Conservation (phyloP, 2,888 invertebrate species). For the Tetragonula carbonaria region DNA sequence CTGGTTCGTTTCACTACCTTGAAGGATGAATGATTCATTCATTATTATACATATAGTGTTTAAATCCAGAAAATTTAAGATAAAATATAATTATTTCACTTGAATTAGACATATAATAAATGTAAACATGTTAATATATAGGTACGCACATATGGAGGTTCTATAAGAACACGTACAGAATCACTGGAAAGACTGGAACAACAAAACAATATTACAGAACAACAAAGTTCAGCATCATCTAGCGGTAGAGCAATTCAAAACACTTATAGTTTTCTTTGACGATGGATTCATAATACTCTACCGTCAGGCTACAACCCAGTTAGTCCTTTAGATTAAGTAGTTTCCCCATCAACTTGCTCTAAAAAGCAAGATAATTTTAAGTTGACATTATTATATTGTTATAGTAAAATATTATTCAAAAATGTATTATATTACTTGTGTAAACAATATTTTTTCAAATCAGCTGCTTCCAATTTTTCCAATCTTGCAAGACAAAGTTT, state of each 20-base stretch:
- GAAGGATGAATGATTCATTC: neutral
- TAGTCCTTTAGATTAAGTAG: conserved; percentile 76
- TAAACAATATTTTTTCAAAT: conserved; percentile 35
- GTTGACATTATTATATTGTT: conserved; percentile 14
- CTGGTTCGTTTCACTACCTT: conserved; percentile 48
- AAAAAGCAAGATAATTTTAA: conserved; percentile 15
- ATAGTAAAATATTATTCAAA: conserved; percentile 1
- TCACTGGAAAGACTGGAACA: conserved; percentile 90
- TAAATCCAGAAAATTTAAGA: conserved; percentile 73
- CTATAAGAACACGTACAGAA: conserved; percentile 91
- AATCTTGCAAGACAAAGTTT: conserved; percentile 15
- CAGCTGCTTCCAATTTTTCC: conserved; percentile 41
- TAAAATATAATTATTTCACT: conserved; percentile 28
- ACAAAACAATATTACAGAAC: conserved; percentile 74
- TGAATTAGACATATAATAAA: conserved; percentile 26
- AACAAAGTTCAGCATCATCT: conserved; percentile 77
- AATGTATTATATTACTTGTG: conserved; percentile 26
- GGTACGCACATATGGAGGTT: conserved; percentile 91
- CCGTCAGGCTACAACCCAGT: conserved; percentile 77
- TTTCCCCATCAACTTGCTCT: conserved; percentile 21
- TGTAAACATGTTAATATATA: conserved; percentile 75
- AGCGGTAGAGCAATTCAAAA: conserved; percentile 87
- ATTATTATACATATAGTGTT: neutral
- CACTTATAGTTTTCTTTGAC: conserved; percentile 87
- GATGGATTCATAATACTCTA: conserved; percentile 79